Evolutionary conservation across 1,140 invertebrate species (phyloP).

Genomic region (Helicoverpa armigera): DNA sequence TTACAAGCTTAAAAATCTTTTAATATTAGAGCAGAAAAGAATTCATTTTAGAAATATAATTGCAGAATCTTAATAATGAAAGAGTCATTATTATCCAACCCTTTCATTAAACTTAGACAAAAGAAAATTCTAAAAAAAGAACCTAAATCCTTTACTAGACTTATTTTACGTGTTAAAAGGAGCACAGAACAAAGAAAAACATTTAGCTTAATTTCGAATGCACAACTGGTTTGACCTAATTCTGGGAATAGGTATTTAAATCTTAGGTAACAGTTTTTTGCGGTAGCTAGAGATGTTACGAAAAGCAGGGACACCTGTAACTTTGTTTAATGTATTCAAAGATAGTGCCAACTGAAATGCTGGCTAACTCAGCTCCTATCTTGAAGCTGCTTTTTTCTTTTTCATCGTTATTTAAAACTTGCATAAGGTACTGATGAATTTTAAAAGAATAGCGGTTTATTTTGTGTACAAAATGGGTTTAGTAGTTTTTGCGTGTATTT

Average conservation of each 20-base stretch:
- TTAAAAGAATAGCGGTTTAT: not conserved
- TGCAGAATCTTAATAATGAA: too few relatives aligned
- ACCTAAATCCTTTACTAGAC: too few relatives aligned
- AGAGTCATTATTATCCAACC: too few relatives aligned
- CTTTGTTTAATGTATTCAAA: slow-evolving; percentile 48
- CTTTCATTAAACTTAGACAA: too few relatives aligned
- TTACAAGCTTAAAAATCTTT: too few relatives aligned
- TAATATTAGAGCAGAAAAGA: too few relatives aligned
- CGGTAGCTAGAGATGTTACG: not conserved
- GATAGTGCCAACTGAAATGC: slow-evolving; percentile 45
- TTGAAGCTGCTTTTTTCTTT: slow-evolving; percentile 18
- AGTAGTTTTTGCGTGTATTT: too few relatives aligned
- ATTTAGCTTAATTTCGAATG: not conserved
- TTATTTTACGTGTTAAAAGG: not conserved
- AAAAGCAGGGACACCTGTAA: slow-evolving; percentile 43
- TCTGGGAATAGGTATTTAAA: slow-evolving; percentile 16
- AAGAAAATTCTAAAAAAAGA: too few relatives aligned
- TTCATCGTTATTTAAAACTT: slow-evolving; percentile 32
- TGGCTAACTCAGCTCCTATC: not conserved
- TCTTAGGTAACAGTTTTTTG: slow-evolving; percentile 13
- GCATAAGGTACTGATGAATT: slow-evolving; percentile 2
- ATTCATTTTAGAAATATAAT: too few relatives aligned
- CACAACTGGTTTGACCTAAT: slow-evolving; percentile 21
- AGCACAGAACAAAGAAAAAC: not conserved
- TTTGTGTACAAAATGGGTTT: not conserved